These are phyloP conservation scores for Syritta pipiens DNA, from an alignment of 2,888 invertebrate species.

Conservation along the genomic window DNA sequence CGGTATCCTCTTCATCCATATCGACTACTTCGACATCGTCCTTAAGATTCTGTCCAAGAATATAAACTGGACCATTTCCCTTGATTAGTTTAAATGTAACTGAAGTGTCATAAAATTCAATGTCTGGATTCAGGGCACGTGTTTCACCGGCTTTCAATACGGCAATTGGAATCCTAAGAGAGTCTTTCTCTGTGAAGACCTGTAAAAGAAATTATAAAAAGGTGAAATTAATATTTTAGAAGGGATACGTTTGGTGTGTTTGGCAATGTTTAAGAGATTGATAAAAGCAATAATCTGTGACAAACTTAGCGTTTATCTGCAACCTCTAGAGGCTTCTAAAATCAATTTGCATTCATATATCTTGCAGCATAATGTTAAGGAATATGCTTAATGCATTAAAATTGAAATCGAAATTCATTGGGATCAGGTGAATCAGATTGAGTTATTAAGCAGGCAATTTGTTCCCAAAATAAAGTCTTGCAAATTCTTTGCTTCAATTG, in stretches of 20 bases:
- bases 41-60: slow-evolving; percentile 91
- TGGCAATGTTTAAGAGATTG: not conserved
- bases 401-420: no score
- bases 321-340: no score
- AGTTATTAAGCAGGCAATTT: no score
- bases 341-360: no score
- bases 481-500: no score
- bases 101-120: slow-evolving; percentile 92
- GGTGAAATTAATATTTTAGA: not conserved
- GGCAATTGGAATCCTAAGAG: slow-evolving; percentile 90
- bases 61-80: slow-evolving; percentile 89
- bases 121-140: slow-evolving; percentile 87
- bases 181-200: slow-evolving; percentile 81
- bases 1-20: slow-evolving; percentile 89
- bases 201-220: slow-evolving; percentile 68
- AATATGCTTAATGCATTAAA: no score
- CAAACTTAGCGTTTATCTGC: no score
- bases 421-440: no score
- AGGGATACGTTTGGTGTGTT: not conserved
- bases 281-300: no score
- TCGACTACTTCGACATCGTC: slow-evolving; percentile 91
- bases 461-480: no score
- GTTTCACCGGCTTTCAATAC: slow-evolving; percentile 89
- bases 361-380: no score
- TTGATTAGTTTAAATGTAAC: slow-evolving; percentile 89